Evolutionary conservation across 1,140 invertebrate species (phyloP), one percentile per base, ranked within the genome.

Genomic region (Caenorhabditis latens): DNA sequence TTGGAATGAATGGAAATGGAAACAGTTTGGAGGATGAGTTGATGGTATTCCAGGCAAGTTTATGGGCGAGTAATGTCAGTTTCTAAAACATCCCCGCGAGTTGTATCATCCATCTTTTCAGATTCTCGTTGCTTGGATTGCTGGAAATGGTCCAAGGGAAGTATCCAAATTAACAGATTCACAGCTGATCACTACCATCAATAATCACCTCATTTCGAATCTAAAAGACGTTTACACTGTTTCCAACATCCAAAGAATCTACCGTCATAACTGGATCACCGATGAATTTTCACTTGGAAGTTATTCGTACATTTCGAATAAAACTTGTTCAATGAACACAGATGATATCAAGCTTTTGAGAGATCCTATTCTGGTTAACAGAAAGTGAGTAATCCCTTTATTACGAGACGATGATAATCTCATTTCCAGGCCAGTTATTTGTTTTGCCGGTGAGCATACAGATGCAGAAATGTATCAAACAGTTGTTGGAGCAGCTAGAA

Each of bases 401-500:
- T 50, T 0, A 40, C n/a, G 16, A 21, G 19, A 48, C 14, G 40
- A 40, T 24, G 4, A 57, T 19, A 21, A 40, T 8, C 43, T 84
- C 6, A 14, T 21, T 65, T 87, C 65, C 46, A 87, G 86, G n/a
- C 86, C 86, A 32, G 11, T 87, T 1, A 55, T 88, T 40, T 84
- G 83, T 19, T 88, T 88, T 65, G 88, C 88, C 46, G 88, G 88
- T 0, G 88, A 88, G 86, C 63, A 71, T 24, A 88, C 86, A 9
- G 75, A 88, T 71, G 48, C 83, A 53, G 55, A 63, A 7, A 85
- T 89, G 82, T 89, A 84, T 67, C 87, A 89, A 53, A 89, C 86
- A 48, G 89, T 83, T 24, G 83, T 84, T 42, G 88, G 88, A 46
- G 88, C 88, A 58, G 63, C 65, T 21, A 82, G 83, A 65, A 75